Conservation (phyloP, 2,797 vertebrate genomes). For the Serranus cabrilla region DNA sequence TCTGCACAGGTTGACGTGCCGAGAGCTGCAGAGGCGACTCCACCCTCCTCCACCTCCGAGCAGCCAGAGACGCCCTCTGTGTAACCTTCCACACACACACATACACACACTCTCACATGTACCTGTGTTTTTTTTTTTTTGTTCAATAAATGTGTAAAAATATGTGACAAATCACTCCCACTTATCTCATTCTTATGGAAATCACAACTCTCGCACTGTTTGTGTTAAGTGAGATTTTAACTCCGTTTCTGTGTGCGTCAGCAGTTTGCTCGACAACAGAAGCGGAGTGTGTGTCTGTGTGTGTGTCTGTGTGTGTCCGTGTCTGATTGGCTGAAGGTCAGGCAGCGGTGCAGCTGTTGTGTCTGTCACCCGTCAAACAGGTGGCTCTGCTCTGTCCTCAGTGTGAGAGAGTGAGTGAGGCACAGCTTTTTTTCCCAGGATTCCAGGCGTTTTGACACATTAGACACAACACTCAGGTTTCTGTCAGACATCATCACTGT, state of each 20-base stretch:
- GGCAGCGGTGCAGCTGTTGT: conserved; percentile 75
- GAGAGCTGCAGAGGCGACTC: conserved; percentile 8
- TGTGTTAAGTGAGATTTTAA: conserved; percentile 12
- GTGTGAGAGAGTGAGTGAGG: conserved; percentile 56
- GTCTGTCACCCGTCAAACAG: conserved; percentile 76
- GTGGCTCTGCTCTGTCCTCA: conserved; percentile 67
- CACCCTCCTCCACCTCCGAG: conserved; percentile 36
- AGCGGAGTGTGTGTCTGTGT: conserved; percentile 22
- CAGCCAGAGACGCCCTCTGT: conserved; percentile 45
- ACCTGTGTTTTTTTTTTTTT: conserved; percentile 46
- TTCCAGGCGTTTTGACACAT: conserved; percentile 17
- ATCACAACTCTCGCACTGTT: not conserved
- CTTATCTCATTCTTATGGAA: conserved; percentile 10
- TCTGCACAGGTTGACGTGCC: conserved; percentile 73
- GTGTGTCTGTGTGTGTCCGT: conserved; percentile 30
- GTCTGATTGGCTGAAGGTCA: conserved; percentile 50
- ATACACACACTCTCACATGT: conserved; percentile 16
- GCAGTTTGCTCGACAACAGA: conserved; percentile 61
- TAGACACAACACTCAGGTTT: conserved; percentile 17
- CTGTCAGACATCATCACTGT: not conserved
- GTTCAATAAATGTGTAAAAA: conserved; percentile 76
- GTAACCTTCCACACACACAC: conserved; percentile 30
- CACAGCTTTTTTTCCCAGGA: conserved; percentile 7
- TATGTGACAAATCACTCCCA: not conserved
- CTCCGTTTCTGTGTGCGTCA: conserved; percentile 35